phyloP scores from a whole-genome alignment of 2,888 invertebrate genomes.

The Eilema caniola region DNA sequence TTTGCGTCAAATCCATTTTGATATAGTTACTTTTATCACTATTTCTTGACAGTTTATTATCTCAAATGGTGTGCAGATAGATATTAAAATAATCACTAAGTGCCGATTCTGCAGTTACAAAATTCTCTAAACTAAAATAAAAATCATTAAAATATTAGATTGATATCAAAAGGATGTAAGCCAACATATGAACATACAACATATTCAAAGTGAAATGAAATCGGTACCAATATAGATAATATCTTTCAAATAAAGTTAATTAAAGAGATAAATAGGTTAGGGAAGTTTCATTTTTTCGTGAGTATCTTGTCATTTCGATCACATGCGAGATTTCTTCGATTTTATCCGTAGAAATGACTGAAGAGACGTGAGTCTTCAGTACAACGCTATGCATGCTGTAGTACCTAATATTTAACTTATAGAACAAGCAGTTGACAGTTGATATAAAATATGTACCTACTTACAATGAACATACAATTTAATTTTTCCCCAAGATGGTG shows the following conservation, averaged over 20 bases:
- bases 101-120: background rate
- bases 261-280: background rate
- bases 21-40: background rate
- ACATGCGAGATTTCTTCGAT: background rate
- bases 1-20: background rate
- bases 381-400: background rate
- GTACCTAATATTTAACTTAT: background rate
- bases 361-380: background rate
- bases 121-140: background rate
- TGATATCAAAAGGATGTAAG: background rate
- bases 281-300: background rate
- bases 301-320: background rate
- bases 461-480: background rate
- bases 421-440: background rate
- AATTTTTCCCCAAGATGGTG: slow-evolving; percentile 65
- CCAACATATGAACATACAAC: background rate
- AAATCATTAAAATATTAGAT: too few species aligned
- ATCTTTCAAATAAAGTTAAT: background rate
- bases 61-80: background rate
- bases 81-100: background rate
- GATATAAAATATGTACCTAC: background rate
- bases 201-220: too few species aligned
- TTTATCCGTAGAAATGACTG: background rate
- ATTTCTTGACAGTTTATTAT: background rate
- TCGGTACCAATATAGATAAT: background rate